Percentiles rank a stretch among this genome's conserved stretches.
These are phyloP conservation scores for Drosophila gunungcola DNA, from an alignment of 1,140 invertebrate genomes.

Conservation along the genomic window DNA sequence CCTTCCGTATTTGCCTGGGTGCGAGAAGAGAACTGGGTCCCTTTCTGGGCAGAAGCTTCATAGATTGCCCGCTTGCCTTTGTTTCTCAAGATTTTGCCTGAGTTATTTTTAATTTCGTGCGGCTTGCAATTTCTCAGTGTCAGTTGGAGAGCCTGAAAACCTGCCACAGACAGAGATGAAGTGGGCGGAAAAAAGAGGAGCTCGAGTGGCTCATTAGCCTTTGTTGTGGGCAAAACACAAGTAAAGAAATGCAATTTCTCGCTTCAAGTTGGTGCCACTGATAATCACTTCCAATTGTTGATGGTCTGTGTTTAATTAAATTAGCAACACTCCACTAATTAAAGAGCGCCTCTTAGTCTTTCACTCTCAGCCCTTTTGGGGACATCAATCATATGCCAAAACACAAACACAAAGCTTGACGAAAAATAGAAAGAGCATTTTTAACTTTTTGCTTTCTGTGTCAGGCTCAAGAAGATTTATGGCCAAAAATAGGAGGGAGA, in stretches of 20 bases:
- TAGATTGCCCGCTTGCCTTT: constrained; percentile 71
- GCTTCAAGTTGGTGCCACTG: constrained; percentile 32
- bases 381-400: constrained; percentile 54
- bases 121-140: constrained; percentile 78
- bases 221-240: constrained; percentile 29
- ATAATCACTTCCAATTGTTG: constrained; percentile 59
- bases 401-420: constrained; percentile 49
- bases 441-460: constrained; percentile 53
- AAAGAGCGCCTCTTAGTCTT: constrained; percentile 15
- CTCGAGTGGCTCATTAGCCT: constrained; percentile 67
- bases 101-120: constrained; percentile 82
- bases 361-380: not conserved
- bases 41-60: constrained; percentile 41
- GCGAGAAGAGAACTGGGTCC: too few relatives aligned
- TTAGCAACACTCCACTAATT: constrained; percentile 73
- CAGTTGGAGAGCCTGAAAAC: constrained; percentile 38
- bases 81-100: constrained; percentile 74
- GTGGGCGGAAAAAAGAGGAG: constrained; percentile 3
- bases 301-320: constrained; percentile 69
- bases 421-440: constrained; percentile 53
- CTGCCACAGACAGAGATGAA: constrained; percentile 44
- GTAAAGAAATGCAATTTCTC: constrained; percentile 33
- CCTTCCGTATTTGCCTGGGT: constrained; percentile 48
- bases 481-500: constrained; percentile 42
- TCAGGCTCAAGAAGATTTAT: constrained; percentile 69